These are phyloP conservation scores for Galleria mellonella DNA, from an alignment of 1,140 invertebrate genomes.

Conservation along the genomic window DNA sequence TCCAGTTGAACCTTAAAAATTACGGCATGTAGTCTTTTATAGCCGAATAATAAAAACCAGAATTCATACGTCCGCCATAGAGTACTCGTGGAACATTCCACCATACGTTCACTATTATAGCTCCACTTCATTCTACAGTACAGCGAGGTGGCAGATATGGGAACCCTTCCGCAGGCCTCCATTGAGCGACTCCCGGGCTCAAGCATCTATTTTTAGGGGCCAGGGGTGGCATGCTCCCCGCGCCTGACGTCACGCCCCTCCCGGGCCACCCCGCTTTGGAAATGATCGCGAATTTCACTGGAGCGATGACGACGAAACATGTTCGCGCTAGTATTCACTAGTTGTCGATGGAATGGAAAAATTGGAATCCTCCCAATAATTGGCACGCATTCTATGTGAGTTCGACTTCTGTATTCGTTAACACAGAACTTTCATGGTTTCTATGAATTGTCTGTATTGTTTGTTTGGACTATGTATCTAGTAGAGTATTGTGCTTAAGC, in stretches of 20 bases:
- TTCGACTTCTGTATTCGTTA: not conserved
- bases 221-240: constrained; percentile 16
- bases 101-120: constrained; percentile 6
- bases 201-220: constrained; percentile 51
- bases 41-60: no score
- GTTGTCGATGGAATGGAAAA: constrained; percentile 15
- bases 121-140: constrained; percentile 13
- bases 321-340: constrained; percentile 1
- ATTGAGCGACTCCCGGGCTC: constrained; percentile 51
- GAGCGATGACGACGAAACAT: constrained; percentile 6
- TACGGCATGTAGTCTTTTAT: no score
- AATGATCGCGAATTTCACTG: constrained; percentile 15
- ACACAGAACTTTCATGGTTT: no score
- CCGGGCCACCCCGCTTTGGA: constrained; percentile 8
- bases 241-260: constrained; percentile 38
- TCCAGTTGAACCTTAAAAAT: no score
- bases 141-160: not conserved
- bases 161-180: constrained; percentile 16
- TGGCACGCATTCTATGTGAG: constrained; percentile 1
- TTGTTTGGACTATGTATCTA: not conserved
- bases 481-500: not conserved
- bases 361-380: constrained; percentile 6
- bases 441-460: not conserved
- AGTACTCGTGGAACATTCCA: not conserved
- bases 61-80: no score